Evolutionary conservation across 2,113 vertebrate species (phyloP).

Genomic region (Puffinus mauretanicus): DNA sequence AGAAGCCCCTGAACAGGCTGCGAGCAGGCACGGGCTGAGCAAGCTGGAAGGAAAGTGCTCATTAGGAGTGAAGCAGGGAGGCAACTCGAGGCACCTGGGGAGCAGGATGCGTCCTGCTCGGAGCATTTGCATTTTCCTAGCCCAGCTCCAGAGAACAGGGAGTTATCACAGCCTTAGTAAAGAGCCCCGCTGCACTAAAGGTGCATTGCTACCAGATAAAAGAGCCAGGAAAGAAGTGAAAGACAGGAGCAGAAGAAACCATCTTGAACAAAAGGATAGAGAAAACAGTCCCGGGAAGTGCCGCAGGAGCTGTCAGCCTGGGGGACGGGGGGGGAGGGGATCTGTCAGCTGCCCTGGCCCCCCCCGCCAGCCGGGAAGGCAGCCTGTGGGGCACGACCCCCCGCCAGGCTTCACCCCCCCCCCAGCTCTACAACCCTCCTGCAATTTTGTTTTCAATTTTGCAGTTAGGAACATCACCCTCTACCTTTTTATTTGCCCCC

Average conservation of each 20-base stretch:
- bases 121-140: neutral
- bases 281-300: neutral
- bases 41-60: neutral
- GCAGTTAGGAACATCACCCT: neutral
- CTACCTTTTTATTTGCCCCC: accelerated
- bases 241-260: neutral
- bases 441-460: neutral
- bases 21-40: neutral
- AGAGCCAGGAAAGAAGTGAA: neutral
- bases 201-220: neutral
- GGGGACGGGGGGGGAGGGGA: neutral
- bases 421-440: neutral
- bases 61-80: too few relatives aligned
- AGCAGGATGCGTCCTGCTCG: neutral
- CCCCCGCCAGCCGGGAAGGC: neutral
- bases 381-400: too few relatives aligned
- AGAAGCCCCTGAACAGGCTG: neutral
- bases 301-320: neutral
- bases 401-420: neutral
- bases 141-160: neutral
- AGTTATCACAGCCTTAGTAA: neutral
- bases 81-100: too few relatives aligned
- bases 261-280: neutral
- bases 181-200: neutral
- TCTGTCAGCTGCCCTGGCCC: neutral